Evolutionary conservation across 2,113 vertebrate genomes (phyloP), one percentile per base, ranked within the genome.

Genomic region (Coregonus clupeaformis): DNA sequence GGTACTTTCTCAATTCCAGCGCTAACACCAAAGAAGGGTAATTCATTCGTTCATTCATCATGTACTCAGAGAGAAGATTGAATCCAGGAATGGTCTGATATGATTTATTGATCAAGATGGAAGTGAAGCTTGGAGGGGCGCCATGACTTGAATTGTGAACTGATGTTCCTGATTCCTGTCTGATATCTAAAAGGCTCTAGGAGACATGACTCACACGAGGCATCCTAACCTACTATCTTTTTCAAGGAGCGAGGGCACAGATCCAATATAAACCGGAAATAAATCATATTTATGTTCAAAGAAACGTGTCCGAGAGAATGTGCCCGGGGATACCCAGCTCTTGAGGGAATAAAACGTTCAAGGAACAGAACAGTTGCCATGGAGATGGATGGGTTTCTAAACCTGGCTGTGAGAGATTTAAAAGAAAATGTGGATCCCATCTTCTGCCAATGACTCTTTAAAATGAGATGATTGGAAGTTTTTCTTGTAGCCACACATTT

Each of bases 201-300:
- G 16, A n/a, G 27, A 65, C 25, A 49, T 3, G 14, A 49, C 2
- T 14, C 12, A 13, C 47, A 68, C 36, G 5, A 45, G 32, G 20
- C 20, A 68, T 68, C 11, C 36, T 68, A 47, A 47, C 20, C 67
- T 18, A 32, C 29, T 4, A 20, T 18, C 16, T 16, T 20, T 18
- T 22, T 47, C 25, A 68, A 29, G 36, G 7, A 12, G 42, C 6
- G 36, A 84, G 82, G 82, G 80, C 75, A 63, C 74, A 66, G 77
- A 84, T 84, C 25, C 84, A 78, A 78, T 84, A 84, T 22, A 76
- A 71, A 59, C 81, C 77, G 75, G 72, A 72, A 79, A 88, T 89
- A 86, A 89, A 86, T 89, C 86, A 86, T 75, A 82, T 89, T 85
- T 75, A 89, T 87, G 83, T 85, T 72, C 75, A 14, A 13, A 6